Percentiles rank a stretch among this genome's conserved stretches.
Conservation (phyloP, 2,888 invertebrate species). For the Drosophila mimica region DNA sequence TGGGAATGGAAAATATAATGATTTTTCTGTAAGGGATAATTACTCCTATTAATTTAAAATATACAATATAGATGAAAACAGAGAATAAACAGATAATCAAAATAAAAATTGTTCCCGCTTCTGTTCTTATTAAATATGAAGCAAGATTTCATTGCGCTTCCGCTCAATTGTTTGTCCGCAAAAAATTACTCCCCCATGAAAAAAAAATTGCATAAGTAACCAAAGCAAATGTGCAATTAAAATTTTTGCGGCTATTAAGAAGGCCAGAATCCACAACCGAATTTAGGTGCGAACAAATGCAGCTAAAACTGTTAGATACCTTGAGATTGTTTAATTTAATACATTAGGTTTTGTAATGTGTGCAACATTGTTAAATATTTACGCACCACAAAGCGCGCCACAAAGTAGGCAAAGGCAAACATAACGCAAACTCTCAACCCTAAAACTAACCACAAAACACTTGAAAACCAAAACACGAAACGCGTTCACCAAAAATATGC, state of each 20-base stretch:
- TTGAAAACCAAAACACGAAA: constrained; percentile 45
- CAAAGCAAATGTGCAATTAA: constrained; percentile 55
- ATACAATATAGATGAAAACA: background rate
- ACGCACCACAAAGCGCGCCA: constrained; percentile 59
- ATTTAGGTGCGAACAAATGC: constrained; percentile 6
- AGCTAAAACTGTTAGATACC: constrained; percentile 12
- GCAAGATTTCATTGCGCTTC: background rate
- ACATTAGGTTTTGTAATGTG: constrained; percentile 37
- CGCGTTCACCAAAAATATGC: constrained; percentile 68
- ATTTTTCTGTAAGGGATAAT: background rate
- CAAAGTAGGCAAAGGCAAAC: constrained; percentile 58
- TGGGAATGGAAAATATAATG: background rate
- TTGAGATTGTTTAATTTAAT: constrained; percentile 54
- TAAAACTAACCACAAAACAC: constrained; percentile 55
- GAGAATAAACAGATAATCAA: no score
- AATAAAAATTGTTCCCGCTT: background rate
- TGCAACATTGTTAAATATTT: constrained; percentile 44
- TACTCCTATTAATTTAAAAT: background rate
- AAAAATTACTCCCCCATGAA: constrained; percentile 17
- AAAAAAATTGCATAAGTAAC: constrained; percentile 28
- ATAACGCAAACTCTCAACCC: constrained; percentile 43
- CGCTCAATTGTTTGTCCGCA: constrained; percentile 13
- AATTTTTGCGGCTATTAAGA: constrained; percentile 38
- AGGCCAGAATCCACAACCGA: constrained; percentile 6
- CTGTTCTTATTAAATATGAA: constrained; percentile 4